phyloP scores from a whole-genome alignment of 1,140 invertebrate genomes.

The Dryas iulia region DNA sequence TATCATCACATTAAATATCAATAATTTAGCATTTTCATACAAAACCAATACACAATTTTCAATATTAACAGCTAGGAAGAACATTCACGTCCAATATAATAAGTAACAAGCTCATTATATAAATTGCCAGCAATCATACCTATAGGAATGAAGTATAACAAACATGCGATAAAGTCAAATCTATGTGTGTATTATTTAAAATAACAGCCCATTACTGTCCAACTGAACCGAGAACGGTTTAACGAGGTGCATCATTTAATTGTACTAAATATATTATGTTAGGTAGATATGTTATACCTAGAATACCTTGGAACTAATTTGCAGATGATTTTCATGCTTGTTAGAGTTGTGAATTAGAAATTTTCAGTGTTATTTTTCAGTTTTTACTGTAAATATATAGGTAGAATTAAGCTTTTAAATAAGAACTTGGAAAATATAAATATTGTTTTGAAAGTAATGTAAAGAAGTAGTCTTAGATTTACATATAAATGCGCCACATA shows the following conservation, averaged over 20 bases:
- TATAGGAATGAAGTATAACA: conserved; percentile 14
- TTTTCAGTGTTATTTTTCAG: not conserved
- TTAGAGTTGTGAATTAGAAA: not conserved
- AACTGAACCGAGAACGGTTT: conserved; percentile 8
- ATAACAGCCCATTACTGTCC: conserved; percentile 31
- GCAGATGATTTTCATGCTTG: not conserved
- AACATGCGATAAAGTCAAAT: conserved; percentile 29
- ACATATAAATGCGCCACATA: too few relatives aligned
- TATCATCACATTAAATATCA: too few relatives aligned
- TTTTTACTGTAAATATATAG: too few relatives aligned
- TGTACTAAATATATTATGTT: conserved; percentile 17
- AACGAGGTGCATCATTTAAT: conserved; percentile 29
- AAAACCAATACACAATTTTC: not conserved
- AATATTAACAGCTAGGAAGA: not conserved
- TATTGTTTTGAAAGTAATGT: too few relatives aligned
- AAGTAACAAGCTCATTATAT: not conserved
- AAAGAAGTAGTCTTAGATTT: too few relatives aligned
- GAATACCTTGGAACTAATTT: not conserved
- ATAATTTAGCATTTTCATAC: too few relatives aligned
- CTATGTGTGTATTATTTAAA: conserved; percentile 35
- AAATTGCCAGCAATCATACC: not conserved
- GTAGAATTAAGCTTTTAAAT: too few relatives aligned
- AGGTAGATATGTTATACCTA: too few relatives aligned
- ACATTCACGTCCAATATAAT: not conserved
- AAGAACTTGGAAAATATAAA: too few relatives aligned